These are phyloP conservation scores for Austrolebias charrua DNA, from an alignment of 2,797 vertebrate species.

Conservation along the genomic window DNA sequence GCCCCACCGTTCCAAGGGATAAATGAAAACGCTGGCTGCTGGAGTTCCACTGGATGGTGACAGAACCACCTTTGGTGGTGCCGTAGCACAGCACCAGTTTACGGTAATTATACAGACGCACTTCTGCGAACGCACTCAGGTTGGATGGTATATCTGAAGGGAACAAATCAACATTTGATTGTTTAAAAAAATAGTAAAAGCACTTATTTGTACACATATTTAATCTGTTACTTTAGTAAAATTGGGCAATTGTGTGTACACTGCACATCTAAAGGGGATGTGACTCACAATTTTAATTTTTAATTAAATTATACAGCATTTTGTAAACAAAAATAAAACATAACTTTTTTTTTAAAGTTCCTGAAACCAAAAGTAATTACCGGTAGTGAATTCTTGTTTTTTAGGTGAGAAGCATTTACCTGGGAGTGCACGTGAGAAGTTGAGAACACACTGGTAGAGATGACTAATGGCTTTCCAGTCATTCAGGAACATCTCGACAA, in stretches of 20 bases:
- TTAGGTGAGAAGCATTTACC: constrained; percentile 73
- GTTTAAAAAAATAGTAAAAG: not conserved
- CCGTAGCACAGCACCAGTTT: constrained; percentile 98
- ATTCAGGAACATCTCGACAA: constrained; percentile 98
- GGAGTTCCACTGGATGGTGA: constrained; percentile 98
- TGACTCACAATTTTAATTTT: no score
- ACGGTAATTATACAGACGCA: constrained; percentile 96
- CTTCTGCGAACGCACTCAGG: constrained; percentile 95
- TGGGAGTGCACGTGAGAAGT: constrained; percentile 90
- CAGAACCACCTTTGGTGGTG: constrained; percentile 96
- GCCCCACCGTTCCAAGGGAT: constrained; percentile 95
- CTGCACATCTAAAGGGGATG: no score
- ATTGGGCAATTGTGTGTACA: no score
- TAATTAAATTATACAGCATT: no score
- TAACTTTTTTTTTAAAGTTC: no score
- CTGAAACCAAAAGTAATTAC: no score
- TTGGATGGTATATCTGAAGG: constrained; percentile 91
- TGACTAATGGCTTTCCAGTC: constrained; percentile 97
- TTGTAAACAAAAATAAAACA: no score
- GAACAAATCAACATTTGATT: constrained; percentile 17
- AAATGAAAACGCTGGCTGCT: constrained; percentile 93
- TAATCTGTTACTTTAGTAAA: no score
- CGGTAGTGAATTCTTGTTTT: not conserved
- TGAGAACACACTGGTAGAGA: constrained; percentile 95
- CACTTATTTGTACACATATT: not conserved